Conservation (phyloP, 2,797 vertebrate species). For the Acrossocheilus wenchowensis region DNA sequence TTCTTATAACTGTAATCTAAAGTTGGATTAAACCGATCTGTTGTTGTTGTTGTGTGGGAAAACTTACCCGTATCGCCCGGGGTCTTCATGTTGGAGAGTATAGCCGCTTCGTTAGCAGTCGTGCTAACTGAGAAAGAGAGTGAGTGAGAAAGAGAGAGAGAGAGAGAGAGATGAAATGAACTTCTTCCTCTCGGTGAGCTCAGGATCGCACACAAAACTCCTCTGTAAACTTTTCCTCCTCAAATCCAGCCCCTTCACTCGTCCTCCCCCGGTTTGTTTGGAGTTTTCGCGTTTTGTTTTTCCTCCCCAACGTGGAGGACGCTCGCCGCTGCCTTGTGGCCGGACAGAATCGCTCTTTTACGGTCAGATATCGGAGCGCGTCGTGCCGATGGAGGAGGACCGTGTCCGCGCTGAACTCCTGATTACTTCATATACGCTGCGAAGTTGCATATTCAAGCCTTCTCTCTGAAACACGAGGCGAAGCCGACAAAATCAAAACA, state of each 20-base stretch:
- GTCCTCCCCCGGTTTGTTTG: constrained; percentile 37
- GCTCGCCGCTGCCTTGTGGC: constrained; percentile 66
- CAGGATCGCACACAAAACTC: constrained; percentile 52
- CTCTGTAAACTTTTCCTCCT: constrained; percentile 55
- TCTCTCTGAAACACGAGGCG: constrained; percentile 58
- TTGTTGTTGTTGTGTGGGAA: constrained; percentile 1
- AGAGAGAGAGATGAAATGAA: constrained; percentile 42
- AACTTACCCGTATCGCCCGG: constrained; percentile 78
- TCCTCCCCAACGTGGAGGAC: constrained; percentile 36
- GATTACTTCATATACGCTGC: constrained; percentile 55
- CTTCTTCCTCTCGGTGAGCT: constrained; percentile 53
- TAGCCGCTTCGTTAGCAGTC: constrained; percentile 65
- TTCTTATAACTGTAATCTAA: too few species aligned
- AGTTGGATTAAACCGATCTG: not conserved
- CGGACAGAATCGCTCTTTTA: constrained; percentile 52
- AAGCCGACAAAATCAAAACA: constrained; percentile 58
- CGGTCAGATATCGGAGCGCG: constrained; percentile 69
- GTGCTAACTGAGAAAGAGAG: constrained; percentile 61
- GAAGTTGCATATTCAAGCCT: constrained; percentile 70
- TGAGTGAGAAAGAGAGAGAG: constrained; percentile 32
- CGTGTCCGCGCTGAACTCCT: constrained; percentile 53
- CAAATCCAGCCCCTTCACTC: constrained; percentile 36
- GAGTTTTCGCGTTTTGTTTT: constrained; percentile 27
- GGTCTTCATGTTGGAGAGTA: constrained; percentile 76
- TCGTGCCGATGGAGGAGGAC: constrained; percentile 57